Evolutionary conservation across 2,888 invertebrate species (phyloP).

Genomic region (Ormyrus labotus): DNA sequence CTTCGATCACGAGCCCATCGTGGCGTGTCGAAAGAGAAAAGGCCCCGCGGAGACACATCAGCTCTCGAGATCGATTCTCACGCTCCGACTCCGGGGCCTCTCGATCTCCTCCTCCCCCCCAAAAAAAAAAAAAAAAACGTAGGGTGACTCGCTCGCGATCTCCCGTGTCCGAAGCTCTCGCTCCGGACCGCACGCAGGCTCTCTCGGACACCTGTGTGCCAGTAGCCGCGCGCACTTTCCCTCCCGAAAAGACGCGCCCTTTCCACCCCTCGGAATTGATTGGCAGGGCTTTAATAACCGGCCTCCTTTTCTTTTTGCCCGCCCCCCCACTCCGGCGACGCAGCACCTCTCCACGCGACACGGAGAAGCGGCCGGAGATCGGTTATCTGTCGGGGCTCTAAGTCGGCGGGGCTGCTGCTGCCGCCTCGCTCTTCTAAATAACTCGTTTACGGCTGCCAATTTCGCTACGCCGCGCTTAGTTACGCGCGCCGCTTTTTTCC

Average conservation of each 20-base stretch:
- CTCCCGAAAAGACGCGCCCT: conserved; percentile 1
- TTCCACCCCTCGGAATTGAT: conserved; percentile 53
- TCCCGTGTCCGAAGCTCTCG: not conserved
- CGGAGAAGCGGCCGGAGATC: conserved; percentile 29
- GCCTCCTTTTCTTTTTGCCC: conserved; percentile 16
- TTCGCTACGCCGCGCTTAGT: conserved; percentile 49
- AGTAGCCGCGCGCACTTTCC: not conserved
- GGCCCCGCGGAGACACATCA: not conserved
- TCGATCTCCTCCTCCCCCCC: no score
- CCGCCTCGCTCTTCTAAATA: conserved; percentile 54
- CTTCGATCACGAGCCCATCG: conserved; percentile 20
- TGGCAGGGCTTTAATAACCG: conserved; percentile 53
- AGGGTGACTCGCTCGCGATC: not conserved
- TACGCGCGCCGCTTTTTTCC: conserved; percentile 10
- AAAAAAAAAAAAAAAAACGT: not conserved
- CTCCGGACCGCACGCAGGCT: conserved; percentile 14
- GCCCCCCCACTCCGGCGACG: conserved; percentile 28
- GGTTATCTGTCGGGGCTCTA: conserved; percentile 30
- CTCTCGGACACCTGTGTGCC: conserved; percentile 19
- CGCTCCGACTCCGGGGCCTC: not conserved
- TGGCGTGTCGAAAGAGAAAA: conserved; percentile 2
- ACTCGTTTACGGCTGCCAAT: conserved; percentile 59
- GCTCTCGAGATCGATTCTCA: conserved; percentile 45
- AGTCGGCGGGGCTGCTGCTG: conserved; percentile 16
- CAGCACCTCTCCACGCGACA: conserved; percentile 44